Base-by-base conservation (phyloP, 2,888 invertebrate species). In the Ctenicera cuprea region DNA sequence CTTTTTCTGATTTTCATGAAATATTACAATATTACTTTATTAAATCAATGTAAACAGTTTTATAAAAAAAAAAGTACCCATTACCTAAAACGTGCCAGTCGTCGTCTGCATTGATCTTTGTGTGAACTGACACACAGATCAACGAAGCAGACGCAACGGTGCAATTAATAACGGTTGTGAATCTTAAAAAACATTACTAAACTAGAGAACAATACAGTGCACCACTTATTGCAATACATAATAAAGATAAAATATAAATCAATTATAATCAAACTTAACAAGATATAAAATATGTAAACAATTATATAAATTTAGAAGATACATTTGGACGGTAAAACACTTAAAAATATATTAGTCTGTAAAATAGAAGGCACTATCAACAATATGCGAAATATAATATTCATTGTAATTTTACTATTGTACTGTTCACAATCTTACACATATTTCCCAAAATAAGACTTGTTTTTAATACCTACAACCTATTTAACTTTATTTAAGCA, bases 201-300 rank as follows among this genome's bases (percentile, higher is more conserved):
- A 33, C 8, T 8, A 33, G 9, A 1, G 9, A 33, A 33, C 33
- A 9, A 33, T 9, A 33, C 33, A 48, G 16, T 48, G 16, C 48
- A 48, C 18, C 18, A 8, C 11, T 48, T 48, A 48, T 48, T 48
- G 9, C 9, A 18, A 64, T 30, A 22, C 18, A 63, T 52, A 14
- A 62, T 50, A 50, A 52, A 65, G 37, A 22, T 65, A 38, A 50
- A 65, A 64, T 52, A 65, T 65, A 48, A 52, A 52, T 30, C 50
- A 52, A 33, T 65, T 33, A 52, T 48, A 37, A 65, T 65, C 64
- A 65, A 65, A 65, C 65, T 65, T 65, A 65, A 65, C 65, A 65
- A 65, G 45, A 52, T 18, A 52, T 52, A 52, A 52, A 22, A 12
- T 52, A 20, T 48, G 1, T 26, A 26, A 50, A 8, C 26, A 26